phyloP scores from a whole-genome alignment of 2,797 vertebrate genomes.

The Hydrolagus colliei region DNA sequence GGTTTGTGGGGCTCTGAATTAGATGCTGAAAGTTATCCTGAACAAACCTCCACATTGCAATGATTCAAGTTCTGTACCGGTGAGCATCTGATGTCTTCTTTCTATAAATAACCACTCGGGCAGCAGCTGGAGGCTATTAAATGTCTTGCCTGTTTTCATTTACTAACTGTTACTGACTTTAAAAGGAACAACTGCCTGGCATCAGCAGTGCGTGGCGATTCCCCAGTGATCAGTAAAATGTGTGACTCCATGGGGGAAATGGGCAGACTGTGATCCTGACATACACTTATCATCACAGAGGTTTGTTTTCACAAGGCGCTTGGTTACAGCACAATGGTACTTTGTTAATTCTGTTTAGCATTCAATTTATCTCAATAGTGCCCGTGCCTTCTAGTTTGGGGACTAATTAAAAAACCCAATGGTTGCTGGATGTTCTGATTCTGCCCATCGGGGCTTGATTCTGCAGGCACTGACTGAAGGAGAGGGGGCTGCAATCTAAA shows the following conservation, averaged over 20 bases:
- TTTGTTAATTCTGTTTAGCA: background rate
- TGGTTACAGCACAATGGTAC: background rate
- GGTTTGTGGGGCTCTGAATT: background rate
- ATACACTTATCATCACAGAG: background rate
- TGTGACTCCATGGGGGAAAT: background rate
- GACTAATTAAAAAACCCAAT: background rate
- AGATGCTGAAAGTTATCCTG: background rate
- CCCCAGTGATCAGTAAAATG: background rate
- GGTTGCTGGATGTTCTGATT: no score
- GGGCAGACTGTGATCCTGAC: background rate
- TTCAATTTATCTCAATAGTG: background rate
- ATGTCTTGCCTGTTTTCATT: background rate
- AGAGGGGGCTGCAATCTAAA: background rate
- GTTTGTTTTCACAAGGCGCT: background rate
- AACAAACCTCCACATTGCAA: background rate
- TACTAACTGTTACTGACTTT: background rate
- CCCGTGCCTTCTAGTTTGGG: background rate
- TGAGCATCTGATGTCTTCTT: background rate
- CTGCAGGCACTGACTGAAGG: background rate
- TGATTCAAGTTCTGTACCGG: background rate
- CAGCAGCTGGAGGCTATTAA: background rate
- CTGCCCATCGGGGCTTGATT: no score
- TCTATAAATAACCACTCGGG: background rate
- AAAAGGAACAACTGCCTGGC: background rate
- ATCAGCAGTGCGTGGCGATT: background rate